A percentile compares a stretch with the other conserved stretches of the same genome.
phyloP scores from a whole-genome alignment of 2,888 invertebrate genomes.

The Aromia moschata region DNA sequence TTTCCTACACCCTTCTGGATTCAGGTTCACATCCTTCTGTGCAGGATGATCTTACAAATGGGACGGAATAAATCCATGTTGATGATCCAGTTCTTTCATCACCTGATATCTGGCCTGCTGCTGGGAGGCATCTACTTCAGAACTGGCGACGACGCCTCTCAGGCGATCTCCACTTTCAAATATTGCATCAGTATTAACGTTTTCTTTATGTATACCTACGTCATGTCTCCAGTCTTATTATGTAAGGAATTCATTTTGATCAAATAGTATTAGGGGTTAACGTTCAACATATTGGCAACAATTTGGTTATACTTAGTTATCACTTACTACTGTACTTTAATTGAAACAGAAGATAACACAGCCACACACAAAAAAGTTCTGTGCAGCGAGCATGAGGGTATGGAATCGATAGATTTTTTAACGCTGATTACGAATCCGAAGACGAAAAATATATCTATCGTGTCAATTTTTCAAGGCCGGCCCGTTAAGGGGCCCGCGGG shows the following conservation, averaged over 20 bases:
- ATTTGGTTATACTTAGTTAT: too few relatives aligned
- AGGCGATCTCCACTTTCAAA: slow-evolving; percentile 69
- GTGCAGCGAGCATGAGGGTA: too few relatives aligned
- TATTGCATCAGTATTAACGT: slow-evolving; percentile 69
- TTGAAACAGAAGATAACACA: too few relatives aligned
- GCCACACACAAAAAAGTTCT: too few relatives aligned
- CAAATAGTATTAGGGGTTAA: too few relatives aligned
- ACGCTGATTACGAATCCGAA: too few relatives aligned
- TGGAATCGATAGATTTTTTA: too few relatives aligned
- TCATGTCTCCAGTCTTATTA: slow-evolving; percentile 69
- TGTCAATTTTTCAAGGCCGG: too few relatives aligned
- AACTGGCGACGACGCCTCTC: slow-evolving; percentile 68
- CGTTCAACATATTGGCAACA: too few relatives aligned
- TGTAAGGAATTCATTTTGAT: slow-evolving; percentile 70
- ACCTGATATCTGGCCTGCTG: slow-evolving; percentile 65
- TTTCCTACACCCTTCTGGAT: slow-evolving; percentile 67
- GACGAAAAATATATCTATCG: too few relatives aligned
- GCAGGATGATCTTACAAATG: slow-evolving; percentile 67
- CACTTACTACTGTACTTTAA: too few relatives aligned
- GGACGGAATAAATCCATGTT: slow-evolving; percentile 65
- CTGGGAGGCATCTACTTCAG: slow-evolving; percentile 69
- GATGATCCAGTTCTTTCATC: slow-evolving; percentile 69
- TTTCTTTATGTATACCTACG: slow-evolving; percentile 72
- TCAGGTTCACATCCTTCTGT: slow-evolving; percentile 66
- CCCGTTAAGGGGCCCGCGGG: too few relatives aligned